Conservation (phyloP, 2,113 vertebrate species). For the Datnioides undecimradiatus region DNA sequence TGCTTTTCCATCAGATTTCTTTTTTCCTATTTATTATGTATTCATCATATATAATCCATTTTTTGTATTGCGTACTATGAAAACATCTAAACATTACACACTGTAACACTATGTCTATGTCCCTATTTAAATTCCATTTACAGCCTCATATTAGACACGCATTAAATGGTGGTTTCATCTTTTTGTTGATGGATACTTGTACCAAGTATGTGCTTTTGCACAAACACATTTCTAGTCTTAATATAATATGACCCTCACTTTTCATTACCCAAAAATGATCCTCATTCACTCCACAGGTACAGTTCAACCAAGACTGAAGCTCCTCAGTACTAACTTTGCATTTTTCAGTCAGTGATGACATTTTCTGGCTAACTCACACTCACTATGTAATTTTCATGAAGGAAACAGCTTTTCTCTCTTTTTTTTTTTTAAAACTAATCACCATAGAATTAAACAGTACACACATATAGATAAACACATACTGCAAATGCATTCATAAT, state of each 20-base stretch:
- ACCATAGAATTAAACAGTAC: background rate
- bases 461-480: background rate
- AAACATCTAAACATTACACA: background rate
- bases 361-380: background rate
- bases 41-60: background rate
- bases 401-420: background rate
- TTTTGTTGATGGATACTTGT: background rate
- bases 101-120: no score
- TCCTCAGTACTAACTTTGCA: background rate
- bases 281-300: background rate
- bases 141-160: background rate
- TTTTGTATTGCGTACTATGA: background rate
- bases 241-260: background rate
- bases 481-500: background rate
- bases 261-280: background rate
- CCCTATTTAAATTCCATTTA: background rate
- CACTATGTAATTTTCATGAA: background rate
- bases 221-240: background rate
- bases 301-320: background rate
- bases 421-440: conserved; percentile 20
- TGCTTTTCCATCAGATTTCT: background rate
- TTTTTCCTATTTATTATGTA: no score
- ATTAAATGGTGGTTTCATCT: background rate
- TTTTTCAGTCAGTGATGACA: background rate
- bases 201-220: background rate